phyloP scores from a whole-genome alignment of 2,888 invertebrate genomes.

The Perizoma flavofasciatum region DNA sequence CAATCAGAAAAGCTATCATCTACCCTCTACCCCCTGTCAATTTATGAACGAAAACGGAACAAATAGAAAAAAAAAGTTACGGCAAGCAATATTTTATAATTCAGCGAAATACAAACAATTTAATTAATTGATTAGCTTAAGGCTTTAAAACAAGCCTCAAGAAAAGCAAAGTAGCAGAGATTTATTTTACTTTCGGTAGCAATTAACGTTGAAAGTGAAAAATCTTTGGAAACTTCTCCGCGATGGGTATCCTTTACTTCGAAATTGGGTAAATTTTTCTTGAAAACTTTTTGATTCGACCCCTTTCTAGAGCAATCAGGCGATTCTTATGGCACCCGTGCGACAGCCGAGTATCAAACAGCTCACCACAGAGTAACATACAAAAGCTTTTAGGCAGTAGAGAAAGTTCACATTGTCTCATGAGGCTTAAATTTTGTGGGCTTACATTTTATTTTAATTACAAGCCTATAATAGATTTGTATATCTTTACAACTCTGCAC shows the following conservation, averaged over 20 bases:
- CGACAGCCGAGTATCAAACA: conserved; percentile 45
- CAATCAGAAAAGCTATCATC: conserved; percentile 61
- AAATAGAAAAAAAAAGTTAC: conserved; percentile 34
- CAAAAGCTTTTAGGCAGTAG: conserved; percentile 28
- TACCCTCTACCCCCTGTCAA: conserved; percentile 46
- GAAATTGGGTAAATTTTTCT: conserved; percentile 80
- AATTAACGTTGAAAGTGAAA: conserved; percentile 82
- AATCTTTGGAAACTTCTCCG: conserved; percentile 73
- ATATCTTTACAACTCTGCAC: too few species aligned
- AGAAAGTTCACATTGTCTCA: conserved; percentile 7
- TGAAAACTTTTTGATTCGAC: conserved; percentile 77
- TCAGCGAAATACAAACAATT: conserved; percentile 60
- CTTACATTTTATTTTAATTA: too few species aligned
- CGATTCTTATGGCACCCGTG: conserved; percentile 62
- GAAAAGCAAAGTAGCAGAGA: conserved; percentile 72
- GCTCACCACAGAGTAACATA: conserved; percentile 32
- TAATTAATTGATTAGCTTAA: conserved; percentile 78
- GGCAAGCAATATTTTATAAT: conserved; percentile 38
- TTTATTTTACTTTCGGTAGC: conserved; percentile 79
- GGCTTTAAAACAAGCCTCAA: conserved; percentile 67
- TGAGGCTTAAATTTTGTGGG: background rate
- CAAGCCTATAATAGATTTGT: too few species aligned
- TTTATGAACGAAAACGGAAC: conserved; percentile 38
- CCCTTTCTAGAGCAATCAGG: conserved; percentile 76
- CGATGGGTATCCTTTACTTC: conserved; percentile 66